Base-by-base conservation (phyloP, 2,888 invertebrate genomes). In the Cacoxenus indagator region DNA sequence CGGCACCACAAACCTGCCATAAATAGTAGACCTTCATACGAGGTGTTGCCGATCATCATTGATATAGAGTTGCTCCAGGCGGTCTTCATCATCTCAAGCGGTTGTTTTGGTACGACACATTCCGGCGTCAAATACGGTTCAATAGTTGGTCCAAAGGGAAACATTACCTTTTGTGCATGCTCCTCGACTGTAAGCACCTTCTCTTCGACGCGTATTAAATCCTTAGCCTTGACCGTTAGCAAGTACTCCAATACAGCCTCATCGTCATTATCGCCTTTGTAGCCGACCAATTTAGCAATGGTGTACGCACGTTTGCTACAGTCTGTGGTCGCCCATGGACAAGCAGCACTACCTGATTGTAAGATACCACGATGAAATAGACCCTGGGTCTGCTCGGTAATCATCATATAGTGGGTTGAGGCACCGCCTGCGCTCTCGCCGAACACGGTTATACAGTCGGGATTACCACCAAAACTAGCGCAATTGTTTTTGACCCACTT, bases 401-500 rank as follows among this genome's bases (percentile, higher is more conserved):
- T 74, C 80, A 90, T 86, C 78, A 90, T 84, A 67, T 87, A 89
- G 72, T 90, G 89, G 0, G 89, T 87, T 1, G 89, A 87, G 2
- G 87, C 88, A 8, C 78, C 89, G 1, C 90, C 90, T 37, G 90
- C 90, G 75, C 90, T 90, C 75, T 90, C 89, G 1, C 90, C 90
- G 72, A 90, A 90, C 0, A 90, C 85, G 0, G 90, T 90, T 1
- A 88, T 90, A 75, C 90, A 90, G 62, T 89, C 83, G 0, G 89
- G 86, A 84, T 91, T 89, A 1, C 90, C 90, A 59, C 89, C 89
- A 76, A 91, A 91, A 31, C 83, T 82, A 26, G 79, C 70, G 31
- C 90, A 89, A 74, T 90, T 90, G 48, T 86, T 87, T 73, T 90
- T 88, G 0, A 90, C 85, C 90, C 90, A 90, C 76, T 87, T 88